Conservation (phyloP, 2,113 vertebrate genomes). For the Alligator mississippiensis region DNA sequence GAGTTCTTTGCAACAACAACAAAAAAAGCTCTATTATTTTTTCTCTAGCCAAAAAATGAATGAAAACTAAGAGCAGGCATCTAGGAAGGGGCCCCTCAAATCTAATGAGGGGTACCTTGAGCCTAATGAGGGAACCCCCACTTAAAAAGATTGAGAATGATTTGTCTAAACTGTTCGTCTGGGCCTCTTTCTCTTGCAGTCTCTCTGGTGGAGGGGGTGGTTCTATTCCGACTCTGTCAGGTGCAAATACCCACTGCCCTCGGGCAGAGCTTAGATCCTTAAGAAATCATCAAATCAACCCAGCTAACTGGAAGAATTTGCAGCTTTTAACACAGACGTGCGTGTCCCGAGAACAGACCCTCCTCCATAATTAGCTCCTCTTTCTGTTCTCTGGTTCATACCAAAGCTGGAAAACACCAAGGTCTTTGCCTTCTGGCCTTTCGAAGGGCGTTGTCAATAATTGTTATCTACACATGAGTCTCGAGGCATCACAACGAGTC, state of each 20-base stretch:
- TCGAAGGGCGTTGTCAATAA: neutral
- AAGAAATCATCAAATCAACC: neutral
- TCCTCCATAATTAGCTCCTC: neutral
- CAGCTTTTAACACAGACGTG: neutral
- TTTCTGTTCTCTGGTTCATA: neutral
- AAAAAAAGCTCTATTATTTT: too few relatives aligned
- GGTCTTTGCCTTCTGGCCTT: neutral
- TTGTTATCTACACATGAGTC: neutral
- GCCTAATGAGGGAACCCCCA: too few relatives aligned
- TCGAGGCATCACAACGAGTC: neutral
- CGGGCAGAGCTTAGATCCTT: neutral
- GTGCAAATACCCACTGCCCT: neutral
- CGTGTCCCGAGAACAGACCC: neutral
- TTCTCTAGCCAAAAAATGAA: too few relatives aligned
- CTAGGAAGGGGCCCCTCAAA: too few relatives aligned
- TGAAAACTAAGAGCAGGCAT: too few relatives aligned
- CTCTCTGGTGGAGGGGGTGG: neutral
- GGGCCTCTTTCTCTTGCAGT: neutral
- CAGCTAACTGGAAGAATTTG: neutral
- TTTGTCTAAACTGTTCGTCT: neutral
- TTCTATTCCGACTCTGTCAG: neutral
- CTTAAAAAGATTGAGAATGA: neutral
- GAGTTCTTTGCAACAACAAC: too few relatives aligned
- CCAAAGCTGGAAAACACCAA: neutral
- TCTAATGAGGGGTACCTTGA: too few relatives aligned